Base-by-base conservation (phyloP, 2,797 vertebrate genomes). In the Meriones psammophilus region DNA sequence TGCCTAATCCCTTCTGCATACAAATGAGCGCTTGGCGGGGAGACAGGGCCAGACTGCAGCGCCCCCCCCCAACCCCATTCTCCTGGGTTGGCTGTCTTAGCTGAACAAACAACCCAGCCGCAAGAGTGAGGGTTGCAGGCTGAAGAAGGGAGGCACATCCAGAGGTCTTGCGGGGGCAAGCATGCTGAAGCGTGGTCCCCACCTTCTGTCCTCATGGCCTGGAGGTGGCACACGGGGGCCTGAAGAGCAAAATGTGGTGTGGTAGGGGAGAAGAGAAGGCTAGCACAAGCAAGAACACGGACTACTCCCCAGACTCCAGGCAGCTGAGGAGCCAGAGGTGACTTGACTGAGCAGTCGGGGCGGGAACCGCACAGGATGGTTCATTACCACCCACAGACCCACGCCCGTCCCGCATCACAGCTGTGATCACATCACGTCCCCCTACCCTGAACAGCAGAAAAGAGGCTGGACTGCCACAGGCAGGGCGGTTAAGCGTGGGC, bases 1-100 rank as follows among this genome's bases (percentile, higher is more conserved):
- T 98, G 97, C 99, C 99, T 99, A 99, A 99, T 99, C 99, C 99
- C 99, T 98, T 99, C 99, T 98, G 99, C 99, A 99, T 99, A 99
- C 99, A 99, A 99, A 99, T 99, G 98, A 99, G 98, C 97, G 95
- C 98, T 98, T 98, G 98, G 99, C 98, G 98, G 98, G 98, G 98
- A 98, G 98, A 98, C 97, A 79, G 98, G 98, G 98, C 98, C 98
- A 98, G 98, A 98, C 95, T 96, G 97, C 97, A 96, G 97, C 74
- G 39, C 73, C 22, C 17, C 56, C 56, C 56, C 56, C 56, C 56
- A 58, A 15, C 56, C 97, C 97, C 92, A 68, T 97, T 98, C 97
- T 98, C 98, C 30, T 0, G 4, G 92, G 98, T 97, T 98, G 98
- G 98, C 98, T 73, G 98, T 97, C 97, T 98, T 97, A 96, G 97